A percentile compares a stretch with the other conserved stretches of the same genome.
Evolutionary conservation across 2,797 vertebrate species (phyloP).

Genomic region (Huso huso): DNA sequence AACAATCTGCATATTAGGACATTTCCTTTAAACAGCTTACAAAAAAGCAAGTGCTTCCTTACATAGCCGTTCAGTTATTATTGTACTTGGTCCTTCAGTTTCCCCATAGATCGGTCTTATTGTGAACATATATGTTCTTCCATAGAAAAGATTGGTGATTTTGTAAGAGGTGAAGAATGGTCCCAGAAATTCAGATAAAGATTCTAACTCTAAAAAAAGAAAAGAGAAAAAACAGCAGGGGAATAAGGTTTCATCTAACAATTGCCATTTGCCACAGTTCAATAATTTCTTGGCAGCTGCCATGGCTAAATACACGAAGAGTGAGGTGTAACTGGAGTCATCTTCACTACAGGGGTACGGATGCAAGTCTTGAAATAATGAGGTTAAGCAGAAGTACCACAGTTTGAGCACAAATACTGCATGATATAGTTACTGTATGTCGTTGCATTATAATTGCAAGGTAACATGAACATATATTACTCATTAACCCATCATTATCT

Average conservation of each 20-base stretch:
- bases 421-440: too few relatives aligned
- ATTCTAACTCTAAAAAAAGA: constrained; percentile 49
- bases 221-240: constrained; percentile 10
- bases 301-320: not conserved
- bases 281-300: not conserved
- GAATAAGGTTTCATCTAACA: not conserved
- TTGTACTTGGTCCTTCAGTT: constrained; percentile 58
- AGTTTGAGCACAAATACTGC: too few relatives aligned
- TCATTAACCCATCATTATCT: too few relatives aligned
- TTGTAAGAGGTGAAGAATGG: constrained; percentile 51
- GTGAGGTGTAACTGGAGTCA: not conserved
- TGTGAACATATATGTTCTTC: constrained; percentile 67
- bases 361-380: not conserved
- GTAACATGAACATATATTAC: too few relatives aligned
- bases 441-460: too few relatives aligned
- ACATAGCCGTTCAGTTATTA: constrained; percentile 61
- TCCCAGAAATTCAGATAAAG: constrained; percentile 48
- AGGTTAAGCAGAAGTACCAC: not conserved
- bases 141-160: constrained; percentile 55
- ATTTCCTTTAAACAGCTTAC: too few relatives aligned
- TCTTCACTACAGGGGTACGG: not conserved
- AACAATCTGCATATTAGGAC: too few relatives aligned
- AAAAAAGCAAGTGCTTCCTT: constrained; percentile 23
- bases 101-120: constrained; percentile 71
- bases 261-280: not conserved